Evolutionary conservation across 2,113 vertebrate species (phyloP), one percentile per base, ranked within the genome.

Genomic region (Dolichotis patagonum): DNA sequence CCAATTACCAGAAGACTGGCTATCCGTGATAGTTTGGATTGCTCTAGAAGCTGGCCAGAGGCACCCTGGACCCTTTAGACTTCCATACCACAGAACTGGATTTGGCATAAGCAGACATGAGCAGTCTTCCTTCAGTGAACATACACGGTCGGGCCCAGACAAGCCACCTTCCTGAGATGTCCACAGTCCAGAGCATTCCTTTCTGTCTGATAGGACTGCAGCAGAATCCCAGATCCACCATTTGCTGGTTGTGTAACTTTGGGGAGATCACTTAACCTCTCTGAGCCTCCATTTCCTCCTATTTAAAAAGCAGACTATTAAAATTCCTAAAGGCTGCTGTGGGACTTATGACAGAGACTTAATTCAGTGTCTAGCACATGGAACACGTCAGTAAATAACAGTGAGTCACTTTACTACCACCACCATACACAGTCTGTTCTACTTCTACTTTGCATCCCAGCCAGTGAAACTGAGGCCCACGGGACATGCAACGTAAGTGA

Each of bases 251-350:
- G 14, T 71, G 85, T 73, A 85, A 83, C 63, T 85, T 69, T 17
- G 28, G 22, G 24, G 22, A 86, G 77, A 26, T 71, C 30, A 7
- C 80, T 89, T 91, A 75, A 75, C 22, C 43, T 92, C 87, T 92
- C 85, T 71, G 88, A 92, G 38, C 88, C 65, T 94, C 46, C 28
- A 56, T 62, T 88, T 88, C 58, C 77, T 85, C 52, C 28, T 13
- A 3, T 65, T 67, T 90, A 63, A 90, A 49, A 75, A 86, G 14
- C 3, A 91, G 52, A 92, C 3, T 9, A 20, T 58, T 54, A 19
- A 85, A 58, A 85, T 38, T 13, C 11, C 58, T 41, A n/a, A 49
- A 41, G 69, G 65, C 60, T 52, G 11, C 65, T 32, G 30, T 86
- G 63, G 75, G 80, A 41, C 80, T 87, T 56, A 46, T n/a, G 26